Conservation (phyloP, 2,888 invertebrate genomes). For the Acanthacorydalis orientalis region DNA sequence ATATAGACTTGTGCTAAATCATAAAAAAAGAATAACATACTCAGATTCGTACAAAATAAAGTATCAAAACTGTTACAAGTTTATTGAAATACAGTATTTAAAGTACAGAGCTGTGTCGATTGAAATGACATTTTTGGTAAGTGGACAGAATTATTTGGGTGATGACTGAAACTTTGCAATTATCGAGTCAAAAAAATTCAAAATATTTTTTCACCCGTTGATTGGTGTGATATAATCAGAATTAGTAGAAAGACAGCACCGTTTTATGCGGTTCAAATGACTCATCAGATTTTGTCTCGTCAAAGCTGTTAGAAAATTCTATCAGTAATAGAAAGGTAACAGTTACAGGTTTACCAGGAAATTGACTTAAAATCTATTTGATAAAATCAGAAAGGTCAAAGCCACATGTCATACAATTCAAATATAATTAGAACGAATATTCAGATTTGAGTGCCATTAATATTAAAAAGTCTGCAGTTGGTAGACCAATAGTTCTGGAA, state of each 20-base stretch:
- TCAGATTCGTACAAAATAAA: too few species aligned
- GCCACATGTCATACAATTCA: slow-evolving; percentile 13
- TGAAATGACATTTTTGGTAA: too few species aligned
- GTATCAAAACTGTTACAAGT: too few species aligned
- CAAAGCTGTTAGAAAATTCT: slow-evolving; percentile 12
- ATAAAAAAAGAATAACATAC: too few species aligned
- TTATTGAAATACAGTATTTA: too few species aligned
- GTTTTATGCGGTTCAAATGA: slow-evolving; percentile 14
- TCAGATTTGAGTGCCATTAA: slow-evolving; percentile 12
- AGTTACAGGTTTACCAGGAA: slow-evolving; percentile 11
- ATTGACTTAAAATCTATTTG: slow-evolving; percentile 11
- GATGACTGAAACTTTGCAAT: too few species aligned
- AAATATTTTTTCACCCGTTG: too few species aligned
- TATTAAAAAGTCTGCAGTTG: slow-evolving; percentile 11
- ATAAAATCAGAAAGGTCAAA: slow-evolving; percentile 11
- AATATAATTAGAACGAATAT: slow-evolving; percentile 13
- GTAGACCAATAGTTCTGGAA: slow-evolving; percentile 8
- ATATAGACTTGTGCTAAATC: too few species aligned
- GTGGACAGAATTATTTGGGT: too few species aligned
- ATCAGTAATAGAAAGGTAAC: slow-evolving; percentile 13
- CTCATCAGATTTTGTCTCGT: slow-evolving; percentile 12
- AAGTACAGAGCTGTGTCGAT: too few species aligned
- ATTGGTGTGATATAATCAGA: too few species aligned
- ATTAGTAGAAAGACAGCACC: slow-evolving; percentile 10
- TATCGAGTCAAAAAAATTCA: too few species aligned